Conservation (phyloP, 2,888 invertebrate species). For the Hermaeophaga mercurialis region DNA sequence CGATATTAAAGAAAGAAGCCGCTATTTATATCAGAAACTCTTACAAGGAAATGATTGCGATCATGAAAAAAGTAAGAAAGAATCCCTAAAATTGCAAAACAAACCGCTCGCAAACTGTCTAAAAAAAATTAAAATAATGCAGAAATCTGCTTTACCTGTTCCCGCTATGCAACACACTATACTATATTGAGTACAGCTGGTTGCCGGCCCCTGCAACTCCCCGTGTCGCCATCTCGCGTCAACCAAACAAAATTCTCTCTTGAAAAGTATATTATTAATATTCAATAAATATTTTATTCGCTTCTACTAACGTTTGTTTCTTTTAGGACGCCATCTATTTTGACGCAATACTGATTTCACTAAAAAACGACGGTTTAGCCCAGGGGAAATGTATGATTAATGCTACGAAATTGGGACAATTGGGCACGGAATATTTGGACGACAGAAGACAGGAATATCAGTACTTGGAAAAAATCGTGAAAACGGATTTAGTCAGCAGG, state of each 20-base stretch:
- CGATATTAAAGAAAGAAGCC: constrained; percentile 67
- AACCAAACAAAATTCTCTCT: no score
- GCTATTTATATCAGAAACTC: constrained; percentile 68
- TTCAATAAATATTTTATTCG: no score
- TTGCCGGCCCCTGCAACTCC: no score
- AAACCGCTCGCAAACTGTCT: no score
- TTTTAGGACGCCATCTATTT: constrained; percentile 68
- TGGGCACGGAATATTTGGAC: constrained; percentile 70
- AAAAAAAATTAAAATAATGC: no score
- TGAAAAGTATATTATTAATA: no score
- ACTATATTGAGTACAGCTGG: no score
- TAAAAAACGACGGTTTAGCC: constrained; percentile 64
- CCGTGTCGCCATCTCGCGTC: no score
- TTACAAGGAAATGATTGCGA: constrained; percentile 66
- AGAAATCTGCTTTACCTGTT: no score
- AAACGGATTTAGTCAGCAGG: constrained; percentile 67
- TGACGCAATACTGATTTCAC: constrained; percentile 64
- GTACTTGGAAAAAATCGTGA: constrained; percentile 64
- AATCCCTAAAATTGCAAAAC: neutral
- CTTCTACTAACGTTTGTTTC: neutral
- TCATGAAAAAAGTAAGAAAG: constrained; percentile 64
- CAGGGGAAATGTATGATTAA: constrained; percentile 68
- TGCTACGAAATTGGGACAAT: constrained; percentile 69
- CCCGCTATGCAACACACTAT: no score
- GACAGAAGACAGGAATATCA: constrained; percentile 67